These are phyloP conservation scores for Lithophane ornitopus DNA, from an alignment of 2,888 invertebrate species.

Conservation along the genomic window DNA sequence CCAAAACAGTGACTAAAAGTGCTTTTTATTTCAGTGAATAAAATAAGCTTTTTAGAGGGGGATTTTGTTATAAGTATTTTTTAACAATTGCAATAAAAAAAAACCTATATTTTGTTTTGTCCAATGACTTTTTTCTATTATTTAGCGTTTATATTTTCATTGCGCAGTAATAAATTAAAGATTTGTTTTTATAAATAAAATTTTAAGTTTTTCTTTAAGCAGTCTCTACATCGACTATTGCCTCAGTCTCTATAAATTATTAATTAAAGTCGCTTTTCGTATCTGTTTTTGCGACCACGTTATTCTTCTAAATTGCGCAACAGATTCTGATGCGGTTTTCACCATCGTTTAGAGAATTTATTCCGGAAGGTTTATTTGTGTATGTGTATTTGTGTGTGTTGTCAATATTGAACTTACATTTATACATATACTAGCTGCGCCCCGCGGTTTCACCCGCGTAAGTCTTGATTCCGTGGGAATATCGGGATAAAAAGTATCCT, in stretches of 20 bases:
- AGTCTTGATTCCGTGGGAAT: no score
- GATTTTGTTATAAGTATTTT: no score
- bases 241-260: neutral
- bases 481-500: no score
- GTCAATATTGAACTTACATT: no score
- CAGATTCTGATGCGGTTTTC: neutral
- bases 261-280: neutral
- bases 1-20: no score
- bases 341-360: neutral
- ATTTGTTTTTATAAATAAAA: neutral
- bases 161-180: neutral
- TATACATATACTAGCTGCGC: no score
- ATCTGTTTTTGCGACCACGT: neutral
- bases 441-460: no score
- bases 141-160: neutral
- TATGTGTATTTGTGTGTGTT: no score
- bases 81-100: neutral
- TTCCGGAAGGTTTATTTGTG: no score
- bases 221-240: neutral
- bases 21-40: no score
- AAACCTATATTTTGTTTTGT: neutral
- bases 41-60: no score
- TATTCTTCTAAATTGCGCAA: neutral
- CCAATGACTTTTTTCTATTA: no score
- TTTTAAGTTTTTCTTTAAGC: neutral